phyloP scores from a whole-genome alignment of 2,113 vertebrate species.

The Antechinus stuartii region DNA sequence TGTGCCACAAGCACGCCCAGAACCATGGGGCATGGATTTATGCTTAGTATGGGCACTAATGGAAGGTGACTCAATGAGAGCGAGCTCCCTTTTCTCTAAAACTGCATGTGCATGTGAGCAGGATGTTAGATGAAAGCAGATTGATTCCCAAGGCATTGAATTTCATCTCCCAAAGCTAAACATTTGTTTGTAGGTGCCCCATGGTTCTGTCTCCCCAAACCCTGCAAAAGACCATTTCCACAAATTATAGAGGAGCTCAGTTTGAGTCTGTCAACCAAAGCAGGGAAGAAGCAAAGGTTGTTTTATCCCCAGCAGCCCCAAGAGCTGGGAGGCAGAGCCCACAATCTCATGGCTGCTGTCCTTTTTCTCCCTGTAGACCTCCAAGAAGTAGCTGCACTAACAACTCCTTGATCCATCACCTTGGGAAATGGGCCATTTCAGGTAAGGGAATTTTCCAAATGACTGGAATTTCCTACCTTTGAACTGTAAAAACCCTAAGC shows the following conservation, averaged over 20 bases:
- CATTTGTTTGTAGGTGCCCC: neutral
- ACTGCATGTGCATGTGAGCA: neutral
- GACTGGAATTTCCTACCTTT: neutral
- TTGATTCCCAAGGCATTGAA: neutral
- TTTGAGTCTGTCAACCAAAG: neutral
- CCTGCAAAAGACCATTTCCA: neutral
- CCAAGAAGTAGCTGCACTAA: neutral
- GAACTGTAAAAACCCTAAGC: neutral
- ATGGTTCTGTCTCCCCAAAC: neutral
- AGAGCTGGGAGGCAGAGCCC: neutral
- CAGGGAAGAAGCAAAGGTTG: neutral
- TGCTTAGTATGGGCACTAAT: conserved; percentile 14
- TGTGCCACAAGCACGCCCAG: conserved; percentile 39
- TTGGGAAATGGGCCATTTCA: neutral
- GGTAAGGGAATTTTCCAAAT: neutral
- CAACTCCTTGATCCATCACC: neutral
- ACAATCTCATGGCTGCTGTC: neutral
- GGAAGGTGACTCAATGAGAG: neutral
- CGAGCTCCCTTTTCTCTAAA: neutral
- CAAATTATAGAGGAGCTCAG: neutral
- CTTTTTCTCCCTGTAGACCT: neutral
- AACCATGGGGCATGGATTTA: neutral
- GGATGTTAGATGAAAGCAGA: neutral
- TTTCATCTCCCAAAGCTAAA: neutral
- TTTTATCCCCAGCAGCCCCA: neutral